Base-by-base conservation (phyloP, 2,888 invertebrate genomes). In the Erpobdella octoculata region DNA sequence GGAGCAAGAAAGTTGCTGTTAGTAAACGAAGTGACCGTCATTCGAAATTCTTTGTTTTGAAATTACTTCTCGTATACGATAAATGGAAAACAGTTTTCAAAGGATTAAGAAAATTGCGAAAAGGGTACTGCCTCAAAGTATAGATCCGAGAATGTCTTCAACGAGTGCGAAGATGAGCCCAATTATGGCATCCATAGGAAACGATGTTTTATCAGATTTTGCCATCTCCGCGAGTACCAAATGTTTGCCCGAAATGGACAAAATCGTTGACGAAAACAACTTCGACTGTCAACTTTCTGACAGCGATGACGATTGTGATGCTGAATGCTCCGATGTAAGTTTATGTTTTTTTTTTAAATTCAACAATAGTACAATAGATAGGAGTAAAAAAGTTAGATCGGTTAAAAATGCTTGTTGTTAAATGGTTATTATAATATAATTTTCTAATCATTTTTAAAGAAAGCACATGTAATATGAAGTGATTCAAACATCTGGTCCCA, bases 31-130 rank as follows among this genome's bases (percentile, higher is more conserved):
- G 21, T 53, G 53, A 53, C 28, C 53, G 18, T 28, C 28, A 53
- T 28, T 53, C 28, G 53, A 28, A 53, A 25, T 53, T 25, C 21
- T 53, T 53, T 53, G 28, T 28, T 25, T 8, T 28, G 21, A 25
- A 28, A 53, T 53, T 28, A 53, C 28, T 53, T 53, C n/a, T 21
- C 53, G 28, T 53, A 21, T 53, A 2, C 21, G 21, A 25, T 53
- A 53, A 53, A 53, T 53, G 53, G 53, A 53, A 53, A 53, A 53
- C 53, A 28, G 53, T 53, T 53, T 53, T 53, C 21, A 53, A 53
- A 53, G 53, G 53, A 53, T 53, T 18, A 53, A 53, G 28, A 53
- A 53, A 53, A 53, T 53, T 3, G 53, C 53, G 21, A 53, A 53
- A 53, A 53, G 53, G 28, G 53, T 53, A 25, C 53, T 53, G 21